Percentiles rank a stretch among this genome's conserved stretches.
phyloP scores from a whole-genome alignment of 1,140 invertebrate genomes.

The Drosophila ficusphila region DNA sequence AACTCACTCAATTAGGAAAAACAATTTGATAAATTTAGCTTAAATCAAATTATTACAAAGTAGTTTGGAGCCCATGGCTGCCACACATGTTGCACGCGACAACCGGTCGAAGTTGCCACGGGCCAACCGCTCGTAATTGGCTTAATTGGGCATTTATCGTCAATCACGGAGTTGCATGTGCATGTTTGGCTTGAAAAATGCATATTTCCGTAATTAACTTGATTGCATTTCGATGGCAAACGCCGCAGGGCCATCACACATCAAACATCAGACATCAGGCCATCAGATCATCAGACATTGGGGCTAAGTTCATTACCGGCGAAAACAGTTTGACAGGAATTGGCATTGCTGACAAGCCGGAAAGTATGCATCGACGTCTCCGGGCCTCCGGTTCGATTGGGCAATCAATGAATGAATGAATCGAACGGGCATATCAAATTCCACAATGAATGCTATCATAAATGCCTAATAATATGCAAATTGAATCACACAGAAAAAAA shows the following conservation, averaged over 20 bases:
- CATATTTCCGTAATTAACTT: conserved; percentile 65
- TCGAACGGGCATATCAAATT: conserved; percentile 17
- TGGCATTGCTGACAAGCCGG: conserved; percentile 3
- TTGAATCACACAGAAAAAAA: conserved; percentile 21
- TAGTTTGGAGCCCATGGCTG: conserved; percentile 1
- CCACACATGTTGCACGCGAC: conserved; percentile 48
- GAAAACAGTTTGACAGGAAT: not conserved
- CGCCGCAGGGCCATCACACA: conserved; percentile 2
- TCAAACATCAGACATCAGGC: not conserved
- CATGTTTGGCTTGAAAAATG: conserved; percentile 46
- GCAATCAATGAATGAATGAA: conserved; percentile 36
- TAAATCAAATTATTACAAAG: conserved; percentile 45
- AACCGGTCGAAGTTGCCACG: conserved; percentile 5
- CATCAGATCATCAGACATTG: not conserved
- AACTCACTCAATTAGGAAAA: conserved; percentile 37
- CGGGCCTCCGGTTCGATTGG: conserved; percentile 4
- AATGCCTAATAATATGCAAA: conserved; percentile 51
- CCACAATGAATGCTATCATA: conserved; percentile 53
- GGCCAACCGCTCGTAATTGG: conserved; percentile 59
- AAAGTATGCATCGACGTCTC: conserved; percentile 11
- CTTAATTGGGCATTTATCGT: conserved; percentile 78
- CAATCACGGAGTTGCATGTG: conserved; percentile 48
- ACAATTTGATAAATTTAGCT: conserved; percentile 48
- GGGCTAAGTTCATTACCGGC: conserved; percentile 35
- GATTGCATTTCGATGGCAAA: conserved; percentile 66